Conservation (phyloP, 2,113 vertebrate species). For the Takifugu bimaculatus region DNA sequence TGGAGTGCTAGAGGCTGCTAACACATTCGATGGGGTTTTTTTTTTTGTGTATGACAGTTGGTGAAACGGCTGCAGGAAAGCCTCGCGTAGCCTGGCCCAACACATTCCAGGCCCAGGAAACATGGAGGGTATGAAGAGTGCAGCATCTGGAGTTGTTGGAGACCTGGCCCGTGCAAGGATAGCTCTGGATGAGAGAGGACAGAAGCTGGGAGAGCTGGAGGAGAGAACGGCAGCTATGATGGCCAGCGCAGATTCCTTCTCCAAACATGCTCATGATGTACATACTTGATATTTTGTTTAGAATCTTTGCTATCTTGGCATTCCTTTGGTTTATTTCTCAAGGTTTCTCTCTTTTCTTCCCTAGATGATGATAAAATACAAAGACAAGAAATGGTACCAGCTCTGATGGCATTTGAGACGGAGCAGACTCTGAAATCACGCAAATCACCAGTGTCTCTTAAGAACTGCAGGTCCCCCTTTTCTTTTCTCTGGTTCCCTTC, state of each 20-base stretch:
- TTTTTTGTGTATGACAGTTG: slow-evolving; percentile 76
- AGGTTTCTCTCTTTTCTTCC: not conserved
- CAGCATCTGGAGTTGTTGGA: slow-evolving; percentile 91
- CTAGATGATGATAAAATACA: slow-evolving; percentile 98
- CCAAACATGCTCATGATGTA: slow-evolving; percentile 96
- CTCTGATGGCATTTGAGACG: slow-evolving; percentile 81
- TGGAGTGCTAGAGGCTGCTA: not conserved
- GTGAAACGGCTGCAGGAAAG: slow-evolving; percentile 89
- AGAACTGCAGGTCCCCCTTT: slow-evolving; percentile 43
- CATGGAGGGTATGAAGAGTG: slow-evolving; percentile 97
- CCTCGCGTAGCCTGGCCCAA: slow-evolving; percentile 92
- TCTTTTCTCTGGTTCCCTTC: slow-evolving; percentile 44
- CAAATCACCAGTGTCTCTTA: slow-evolving; percentile 43
- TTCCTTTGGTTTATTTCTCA: not conserved
- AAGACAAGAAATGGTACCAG: slow-evolving; percentile 99
- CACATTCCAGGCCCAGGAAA: slow-evolving; percentile 94
- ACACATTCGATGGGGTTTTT: not conserved
- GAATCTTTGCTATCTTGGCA: not conserved
- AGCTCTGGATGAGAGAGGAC: slow-evolving; percentile 95
- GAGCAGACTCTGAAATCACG: slow-evolving; percentile 46
- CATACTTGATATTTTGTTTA: not conserved
- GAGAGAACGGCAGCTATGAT: slow-evolving; percentile 97
- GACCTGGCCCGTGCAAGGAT: slow-evolving; percentile 91
- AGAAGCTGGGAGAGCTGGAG: slow-evolving; percentile 93
- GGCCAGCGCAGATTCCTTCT: slow-evolving; percentile 93